Conservation (phyloP, 2,113 vertebrate species). For the Elanus axillaris region DNA sequence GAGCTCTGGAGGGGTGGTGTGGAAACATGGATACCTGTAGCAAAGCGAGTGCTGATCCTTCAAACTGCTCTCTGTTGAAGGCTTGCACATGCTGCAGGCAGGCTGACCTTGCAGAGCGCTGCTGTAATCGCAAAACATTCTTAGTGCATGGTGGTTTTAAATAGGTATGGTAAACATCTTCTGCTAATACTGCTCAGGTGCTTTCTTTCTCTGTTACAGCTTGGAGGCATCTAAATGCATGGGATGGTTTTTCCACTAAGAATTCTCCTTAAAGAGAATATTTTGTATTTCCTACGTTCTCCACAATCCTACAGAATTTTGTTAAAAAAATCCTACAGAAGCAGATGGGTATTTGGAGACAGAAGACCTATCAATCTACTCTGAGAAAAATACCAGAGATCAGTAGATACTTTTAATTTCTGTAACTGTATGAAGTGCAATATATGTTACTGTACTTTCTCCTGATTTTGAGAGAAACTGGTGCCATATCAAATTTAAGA, state of each 20-base stretch:
- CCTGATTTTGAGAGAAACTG: not conserved
- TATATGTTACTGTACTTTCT: not conserved
- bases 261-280: not conserved
- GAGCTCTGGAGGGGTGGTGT: not conserved
- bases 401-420: not conserved
- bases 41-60: not conserved
- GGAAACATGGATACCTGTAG: not conserved
- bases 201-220: not conserved
- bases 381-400: not conserved
- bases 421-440: not conserved
- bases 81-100: accelerated
- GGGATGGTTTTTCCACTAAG: not conserved
- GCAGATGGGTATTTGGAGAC: not conserved
- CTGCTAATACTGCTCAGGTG: not conserved
- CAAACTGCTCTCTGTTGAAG: not conserved
- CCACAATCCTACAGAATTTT: not conserved
- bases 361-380: not conserved
- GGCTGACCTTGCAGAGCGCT: not conserved
- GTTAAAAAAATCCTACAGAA: not conserved
- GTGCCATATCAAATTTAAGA: not conserved
- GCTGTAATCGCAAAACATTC: accelerated
- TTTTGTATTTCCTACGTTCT: not conserved
- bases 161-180: not conserved
- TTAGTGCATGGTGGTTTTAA: not conserved
- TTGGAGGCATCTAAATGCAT: not conserved